Percentiles rank a stretch among this genome's conserved stretches.
These are phyloP conservation scores for Euwallacea similis DNA, from an alignment of 1,140 invertebrate genomes.

Conservation along the genomic window DNA sequence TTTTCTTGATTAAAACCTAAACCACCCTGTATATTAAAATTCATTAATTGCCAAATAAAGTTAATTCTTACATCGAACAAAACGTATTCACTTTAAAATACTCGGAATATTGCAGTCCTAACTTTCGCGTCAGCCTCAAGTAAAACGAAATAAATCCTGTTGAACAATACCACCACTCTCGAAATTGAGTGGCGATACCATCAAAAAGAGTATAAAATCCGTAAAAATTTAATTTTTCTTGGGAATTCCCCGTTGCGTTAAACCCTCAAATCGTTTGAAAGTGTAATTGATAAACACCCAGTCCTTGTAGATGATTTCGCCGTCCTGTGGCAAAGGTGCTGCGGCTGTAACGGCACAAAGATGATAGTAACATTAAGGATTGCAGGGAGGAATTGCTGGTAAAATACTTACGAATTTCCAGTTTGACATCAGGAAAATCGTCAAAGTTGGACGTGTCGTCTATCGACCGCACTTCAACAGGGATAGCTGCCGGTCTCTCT, in stretches of 20 bases:
- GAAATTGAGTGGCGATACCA: no score
- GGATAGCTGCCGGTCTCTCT: conserved; percentile 95
- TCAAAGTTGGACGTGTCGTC: conserved; percentile 99
- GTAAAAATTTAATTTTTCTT: conserved; percentile 66
- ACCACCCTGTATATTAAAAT: no score
- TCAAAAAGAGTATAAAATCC: no score
- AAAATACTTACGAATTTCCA: conserved; percentile 92
- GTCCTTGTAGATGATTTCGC: conserved; percentile 89
- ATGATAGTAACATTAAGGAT: not conserved
- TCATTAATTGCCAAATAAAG: no score
- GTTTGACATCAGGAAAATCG: conserved; percentile 98
- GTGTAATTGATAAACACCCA: conserved; percentile 99
- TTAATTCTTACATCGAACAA: no score
- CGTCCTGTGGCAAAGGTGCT: conserved; percentile 78
- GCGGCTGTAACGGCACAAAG: conserved; percentile 62
- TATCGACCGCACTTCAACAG: conserved; percentile 90
- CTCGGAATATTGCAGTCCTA: no score
- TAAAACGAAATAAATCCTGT: no score
- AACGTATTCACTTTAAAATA: no score
- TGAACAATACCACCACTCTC: no score
- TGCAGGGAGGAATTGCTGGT: not conserved
- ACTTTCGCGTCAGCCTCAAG: no score
- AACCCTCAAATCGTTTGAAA: conserved; percentile 97
- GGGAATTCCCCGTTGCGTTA: conserved; percentile 83
- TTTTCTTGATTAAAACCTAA: no score